Base-by-base conservation (phyloP, 2,888 invertebrate species). In the Psylliodes chrysocephalus region DNA sequence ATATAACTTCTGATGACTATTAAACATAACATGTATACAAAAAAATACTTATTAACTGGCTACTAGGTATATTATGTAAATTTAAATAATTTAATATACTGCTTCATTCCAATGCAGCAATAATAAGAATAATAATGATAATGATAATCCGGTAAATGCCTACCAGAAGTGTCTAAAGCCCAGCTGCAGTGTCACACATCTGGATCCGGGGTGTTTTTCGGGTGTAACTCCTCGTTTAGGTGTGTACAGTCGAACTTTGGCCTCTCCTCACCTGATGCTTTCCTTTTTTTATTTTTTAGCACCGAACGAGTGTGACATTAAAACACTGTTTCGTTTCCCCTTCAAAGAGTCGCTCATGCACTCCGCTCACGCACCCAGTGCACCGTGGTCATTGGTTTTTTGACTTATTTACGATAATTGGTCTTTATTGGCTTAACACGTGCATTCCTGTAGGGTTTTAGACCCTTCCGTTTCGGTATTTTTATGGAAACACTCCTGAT, bases 161-260 rank as follows among this genome's bases (percentile, higher is more conserved):
- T 35, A 42, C 7, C 42, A 42, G 42, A 35, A 42, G 42, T 42
- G 42, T 17, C 42, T 15, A 42, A 17, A 8, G 18, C 18, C 70
- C 72, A 72, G 73, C 71, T 72, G 72, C 70, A 63, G 22, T 64
- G 55, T 64, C 67, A 64, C 62, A 69, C 75, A 75, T 73, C 75
- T 75, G 75, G 75, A 73, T 75, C 74, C 75, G 75, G 75, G 68
- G 71, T 67, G 68, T 72, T 66, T 67, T 69, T 69, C 67, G 73
- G 73, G 75, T 73, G 73, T 68, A 67, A 66, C 67, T 71, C 71
- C 71, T 68, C 71, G 63, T 28, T 30, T 33, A 17, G 18, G 19
- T 42, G 22, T 28, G n/a, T n/a, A n/a, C n/a, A 49, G 22, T 38
- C 38, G 49, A 59, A 59, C 59, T 59, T 40, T 25, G 66, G 57